Conservation (phyloP, 92 coral and sea anemone genomes). For the Anthopleura xanthogrammica region DNA sequence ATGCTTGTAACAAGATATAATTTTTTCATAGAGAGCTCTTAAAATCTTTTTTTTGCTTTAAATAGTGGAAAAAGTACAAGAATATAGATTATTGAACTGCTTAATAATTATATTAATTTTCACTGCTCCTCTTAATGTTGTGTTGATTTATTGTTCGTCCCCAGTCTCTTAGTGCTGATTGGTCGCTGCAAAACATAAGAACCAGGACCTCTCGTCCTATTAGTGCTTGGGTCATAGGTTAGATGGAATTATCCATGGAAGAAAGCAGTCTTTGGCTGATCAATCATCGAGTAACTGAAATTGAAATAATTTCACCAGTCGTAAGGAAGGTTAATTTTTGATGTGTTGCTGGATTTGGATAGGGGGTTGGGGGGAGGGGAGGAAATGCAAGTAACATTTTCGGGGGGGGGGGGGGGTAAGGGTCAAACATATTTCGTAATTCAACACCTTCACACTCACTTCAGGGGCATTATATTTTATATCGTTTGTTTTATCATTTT, state of each 20-base stretch:
- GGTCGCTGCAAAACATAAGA: not conserved
- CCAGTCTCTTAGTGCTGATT: constrained; percentile 2
- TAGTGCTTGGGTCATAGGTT: not conserved
- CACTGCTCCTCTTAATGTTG: not conserved
- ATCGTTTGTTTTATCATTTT: too few relatives aligned
- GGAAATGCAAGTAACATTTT: too few relatives aligned
- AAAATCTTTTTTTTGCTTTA: not conserved
- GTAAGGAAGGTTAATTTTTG: too few relatives aligned
- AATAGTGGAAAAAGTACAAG: not conserved
- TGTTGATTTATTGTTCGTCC: not conserved
- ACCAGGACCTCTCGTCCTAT: constrained; percentile 3
- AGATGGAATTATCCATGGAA: not conserved
- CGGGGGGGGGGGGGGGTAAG: too few relatives aligned
- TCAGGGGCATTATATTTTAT: too few relatives aligned
- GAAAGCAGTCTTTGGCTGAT: not conserved
- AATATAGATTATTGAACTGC: not conserved
- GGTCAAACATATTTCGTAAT: too few relatives aligned
- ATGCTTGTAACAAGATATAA: not conserved
- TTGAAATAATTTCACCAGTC: not conserved
- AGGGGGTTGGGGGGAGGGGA: too few relatives aligned
- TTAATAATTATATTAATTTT: not conserved
- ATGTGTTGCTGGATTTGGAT: too few relatives aligned
- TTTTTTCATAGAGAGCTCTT: not conserved
- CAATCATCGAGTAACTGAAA: not conserved
- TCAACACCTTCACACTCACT: too few relatives aligned